Conservation (phyloP, 2,797 vertebrate species). For the Scolopax rusticola region DNA sequence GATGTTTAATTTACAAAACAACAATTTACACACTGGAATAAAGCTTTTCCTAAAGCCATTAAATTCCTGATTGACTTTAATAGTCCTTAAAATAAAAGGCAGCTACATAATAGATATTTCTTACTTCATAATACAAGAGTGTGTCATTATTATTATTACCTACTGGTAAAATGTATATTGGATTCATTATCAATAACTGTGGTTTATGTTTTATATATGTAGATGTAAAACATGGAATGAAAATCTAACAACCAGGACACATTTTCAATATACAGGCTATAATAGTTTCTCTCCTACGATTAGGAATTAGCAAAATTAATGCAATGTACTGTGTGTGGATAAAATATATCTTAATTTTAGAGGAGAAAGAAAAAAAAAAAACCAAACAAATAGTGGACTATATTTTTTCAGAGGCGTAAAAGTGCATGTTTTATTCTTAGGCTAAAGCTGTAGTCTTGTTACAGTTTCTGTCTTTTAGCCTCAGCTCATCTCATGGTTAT, state of each 20-base stretch:
- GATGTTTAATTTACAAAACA: constrained; percentile 58
- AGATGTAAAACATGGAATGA: constrained; percentile 4
- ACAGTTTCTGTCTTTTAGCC: neutral
- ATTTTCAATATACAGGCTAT: neutral
- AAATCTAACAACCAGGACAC: neutral
- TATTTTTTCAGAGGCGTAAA: neutral
- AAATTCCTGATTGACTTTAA: constrained; percentile 31
- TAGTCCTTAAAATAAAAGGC: constrained; percentile 35
- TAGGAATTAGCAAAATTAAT: constrained; percentile 33
- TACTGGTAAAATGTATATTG: constrained; percentile 4
- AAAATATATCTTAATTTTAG: constrained; percentile 29
- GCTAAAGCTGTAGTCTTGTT: neutral
- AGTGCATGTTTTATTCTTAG: neutral
- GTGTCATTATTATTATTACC: constrained; percentile 30
- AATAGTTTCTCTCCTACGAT: neutral
- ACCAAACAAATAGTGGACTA: neutral
- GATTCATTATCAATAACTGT: constrained; percentile 17
- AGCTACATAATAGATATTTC: neutral
- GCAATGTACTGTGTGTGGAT: neutral
- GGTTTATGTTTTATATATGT: neutral
- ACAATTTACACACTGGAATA: neutral
- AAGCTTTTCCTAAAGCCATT: constrained; percentile 28
- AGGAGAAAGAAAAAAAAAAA: neutral
- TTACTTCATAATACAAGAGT: neutral
- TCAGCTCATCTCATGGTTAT: neutral